Conservation (phyloP, 2,113 vertebrate species). For the Puma concolor region DNA sequence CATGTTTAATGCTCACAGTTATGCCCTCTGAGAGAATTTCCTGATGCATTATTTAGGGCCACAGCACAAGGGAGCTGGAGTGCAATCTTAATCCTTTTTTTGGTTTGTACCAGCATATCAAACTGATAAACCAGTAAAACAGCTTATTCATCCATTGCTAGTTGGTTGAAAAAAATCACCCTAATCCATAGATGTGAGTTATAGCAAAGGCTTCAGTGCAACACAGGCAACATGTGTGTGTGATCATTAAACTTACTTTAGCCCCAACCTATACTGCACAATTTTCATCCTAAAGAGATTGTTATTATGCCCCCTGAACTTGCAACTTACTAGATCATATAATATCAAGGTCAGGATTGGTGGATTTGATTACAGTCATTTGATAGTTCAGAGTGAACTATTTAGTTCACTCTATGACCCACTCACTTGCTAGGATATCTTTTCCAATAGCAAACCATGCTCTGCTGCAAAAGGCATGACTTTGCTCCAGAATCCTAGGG, state of each 20-base stretch:
- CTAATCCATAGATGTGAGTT: not conserved
- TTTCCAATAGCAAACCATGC: not conserved
- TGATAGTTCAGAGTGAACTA: not conserved
- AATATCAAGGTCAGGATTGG: not conserved
- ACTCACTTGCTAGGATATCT: not conserved
- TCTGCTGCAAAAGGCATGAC: not conserved
- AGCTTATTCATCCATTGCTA: not conserved
- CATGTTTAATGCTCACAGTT: not conserved
- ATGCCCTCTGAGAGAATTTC: not conserved
- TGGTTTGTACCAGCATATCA: not conserved
- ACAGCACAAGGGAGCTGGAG: not conserved
- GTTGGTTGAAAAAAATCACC: not conserved
- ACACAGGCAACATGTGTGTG: not conserved
- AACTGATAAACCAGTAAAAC: not conserved
- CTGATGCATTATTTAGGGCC: not conserved
- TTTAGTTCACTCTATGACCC: not conserved
- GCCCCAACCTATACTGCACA: no score
- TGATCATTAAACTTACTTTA: not conserved
- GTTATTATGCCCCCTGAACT: not conserved
- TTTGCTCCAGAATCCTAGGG: not conserved
- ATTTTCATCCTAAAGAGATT: not conserved
- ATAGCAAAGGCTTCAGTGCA: not conserved
- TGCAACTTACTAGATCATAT: not conserved
- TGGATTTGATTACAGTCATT: not conserved
- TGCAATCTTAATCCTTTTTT: not conserved